phyloP scores from a whole-genome alignment of 35 echinoderm and acorn worm genomes.

The Lytechinus pictus region DNA sequence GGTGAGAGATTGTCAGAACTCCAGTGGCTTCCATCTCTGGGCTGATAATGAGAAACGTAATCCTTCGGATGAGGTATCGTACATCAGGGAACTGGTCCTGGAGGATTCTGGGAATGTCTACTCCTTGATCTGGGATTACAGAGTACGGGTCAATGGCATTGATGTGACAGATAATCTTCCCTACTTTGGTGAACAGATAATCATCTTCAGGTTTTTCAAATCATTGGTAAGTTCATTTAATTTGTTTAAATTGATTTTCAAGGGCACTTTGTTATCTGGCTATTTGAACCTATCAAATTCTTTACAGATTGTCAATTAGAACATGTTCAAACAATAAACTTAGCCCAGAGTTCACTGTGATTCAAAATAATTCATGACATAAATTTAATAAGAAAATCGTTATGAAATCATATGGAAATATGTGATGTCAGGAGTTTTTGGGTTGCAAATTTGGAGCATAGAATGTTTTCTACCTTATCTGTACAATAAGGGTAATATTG shows the following conservation, averaged over 20 bases:
- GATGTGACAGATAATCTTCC: constrained; percentile 30
- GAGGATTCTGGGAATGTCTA: constrained; percentile 60
- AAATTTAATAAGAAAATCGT: too few species aligned
- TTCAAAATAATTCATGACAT: too few species aligned
- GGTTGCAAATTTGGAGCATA: too few species aligned
- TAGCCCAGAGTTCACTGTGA: too few species aligned
- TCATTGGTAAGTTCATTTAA: background rate
- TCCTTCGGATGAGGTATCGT: constrained; percentile 71
- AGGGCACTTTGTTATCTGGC: too few species aligned
- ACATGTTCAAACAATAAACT: too few species aligned
- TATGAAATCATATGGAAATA: too few species aligned
- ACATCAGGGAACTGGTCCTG: constrained; percentile 51
- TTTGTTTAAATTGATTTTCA: background rate
- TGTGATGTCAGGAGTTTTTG: too few species aligned
- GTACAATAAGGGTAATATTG: too few species aligned
- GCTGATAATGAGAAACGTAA: constrained; percentile 74
- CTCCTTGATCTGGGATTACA: constrained; percentile 60
- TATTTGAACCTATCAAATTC: too few species aligned
- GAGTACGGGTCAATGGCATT: constrained; percentile 63
- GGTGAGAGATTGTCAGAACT: constrained; percentile 67
- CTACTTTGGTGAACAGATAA: constrained; percentile 20
- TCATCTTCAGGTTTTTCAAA: constrained; percentile 36
- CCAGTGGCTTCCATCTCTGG: constrained; percentile 58
- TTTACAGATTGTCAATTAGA: too few species aligned
- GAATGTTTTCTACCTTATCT: too few species aligned